Evolutionary conservation across 2,888 invertebrate species (phyloP), one percentile per base, ranked within the genome.

Genomic region (Sinodicranocentrus sp.): DNA sequence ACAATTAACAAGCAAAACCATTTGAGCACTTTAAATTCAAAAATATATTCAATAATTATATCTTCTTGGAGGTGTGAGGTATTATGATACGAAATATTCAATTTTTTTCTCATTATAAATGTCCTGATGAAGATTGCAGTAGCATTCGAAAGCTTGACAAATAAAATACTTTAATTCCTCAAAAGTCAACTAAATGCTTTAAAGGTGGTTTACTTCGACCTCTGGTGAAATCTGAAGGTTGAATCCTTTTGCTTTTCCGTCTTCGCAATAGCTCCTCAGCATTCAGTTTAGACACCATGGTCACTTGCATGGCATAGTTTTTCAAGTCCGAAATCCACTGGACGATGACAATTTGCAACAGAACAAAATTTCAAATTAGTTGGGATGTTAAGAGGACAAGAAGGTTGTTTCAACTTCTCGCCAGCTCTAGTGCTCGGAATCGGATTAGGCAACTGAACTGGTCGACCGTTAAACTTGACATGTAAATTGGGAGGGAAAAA

Each of bases 381-480:
- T 1, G 98, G 98, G 83, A 99, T 96, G 91, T 99, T 98, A 2
- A 99, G 97, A 0, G 99, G 99, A 70, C 97, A 93, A 1, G 98
- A 97, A 1, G 98, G 98, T 88, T 99, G 93, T 91, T 98, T 98
- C 70, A 98, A 97, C 91, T 98, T 98, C 10, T 97, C 97, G 25
- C 97, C 97, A 2, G 97, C 98, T 90, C 98, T 97, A 92, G 98
- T 98, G 82, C 98, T 98, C 71, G 98, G 98, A 91, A 99, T 97
- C 82, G 97, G 96, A 91, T 97, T 97, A 87, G 98, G 98, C 90
- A 98, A 91, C 84, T 95, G 95, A 89, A 96, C 96, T 90, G 95
- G 92, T 92, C 97, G 97, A 89, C 95, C 95, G 91, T 98, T 98
- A 85, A 98, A 95, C 93, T 97, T 96, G 63, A 98, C 97, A 90